Evolutionary conservation across 2,113 vertebrate genomes (phyloP).

Genomic region (Callocephalon fimbriatum): DNA sequence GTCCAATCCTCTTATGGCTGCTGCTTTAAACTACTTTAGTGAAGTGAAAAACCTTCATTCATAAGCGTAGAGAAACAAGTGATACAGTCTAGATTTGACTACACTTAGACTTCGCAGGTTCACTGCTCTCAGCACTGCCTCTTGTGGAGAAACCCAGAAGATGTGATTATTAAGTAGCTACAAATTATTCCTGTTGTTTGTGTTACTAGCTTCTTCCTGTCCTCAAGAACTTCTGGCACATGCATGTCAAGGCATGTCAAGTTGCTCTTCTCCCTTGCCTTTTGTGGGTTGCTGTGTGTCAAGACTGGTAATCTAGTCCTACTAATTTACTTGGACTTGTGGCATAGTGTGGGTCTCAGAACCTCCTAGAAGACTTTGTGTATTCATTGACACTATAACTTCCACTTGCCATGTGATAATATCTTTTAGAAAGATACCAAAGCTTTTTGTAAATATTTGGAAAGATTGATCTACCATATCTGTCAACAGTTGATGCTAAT

Average conservation of each 20-base stretch:
- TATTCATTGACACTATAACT: not conserved
- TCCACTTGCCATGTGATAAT: not conserved
- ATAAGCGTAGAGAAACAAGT: not conserved
- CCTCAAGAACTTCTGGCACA: fast-evolving
- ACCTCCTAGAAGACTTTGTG: not conserved
- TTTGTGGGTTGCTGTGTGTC: not conserved
- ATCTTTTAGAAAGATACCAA: not conserved
- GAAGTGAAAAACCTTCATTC: not conserved
- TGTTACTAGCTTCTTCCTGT: not conserved
- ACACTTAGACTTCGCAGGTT: not conserved
- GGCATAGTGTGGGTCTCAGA: not conserved
- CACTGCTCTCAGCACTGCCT: not conserved
- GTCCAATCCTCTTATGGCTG: not conserved
- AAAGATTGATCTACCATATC: not conserved
- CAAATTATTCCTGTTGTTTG: not conserved
- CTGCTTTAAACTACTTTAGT: not conserved
- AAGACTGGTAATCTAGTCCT: not conserved
- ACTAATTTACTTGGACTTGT: not conserved
- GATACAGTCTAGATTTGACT: not conserved
- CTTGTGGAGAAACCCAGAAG: not conserved
- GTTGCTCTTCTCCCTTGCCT: not conserved
- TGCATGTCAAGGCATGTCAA: not conserved
- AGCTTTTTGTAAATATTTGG: not conserved
- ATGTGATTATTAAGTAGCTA: not conserved
- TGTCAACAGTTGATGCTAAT: not conserved